Percentiles rank a stretch among this genome's conserved stretches.
These are phyloP conservation scores for Ormyrus rosae DNA, from an alignment of 2,888 invertebrate species.

Conservation along the genomic window DNA sequence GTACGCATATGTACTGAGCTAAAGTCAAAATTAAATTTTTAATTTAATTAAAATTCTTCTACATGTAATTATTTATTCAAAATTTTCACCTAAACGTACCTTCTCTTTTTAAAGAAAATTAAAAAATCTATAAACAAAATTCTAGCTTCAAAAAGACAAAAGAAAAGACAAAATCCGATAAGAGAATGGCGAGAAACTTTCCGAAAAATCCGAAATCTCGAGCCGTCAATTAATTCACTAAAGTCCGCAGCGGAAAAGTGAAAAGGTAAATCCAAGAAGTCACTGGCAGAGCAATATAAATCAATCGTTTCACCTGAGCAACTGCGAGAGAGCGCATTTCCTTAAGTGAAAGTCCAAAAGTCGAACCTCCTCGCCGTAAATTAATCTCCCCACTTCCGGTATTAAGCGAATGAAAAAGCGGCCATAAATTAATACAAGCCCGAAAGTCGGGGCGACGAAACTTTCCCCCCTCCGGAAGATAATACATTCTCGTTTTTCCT, in stretches of 20 bases:
- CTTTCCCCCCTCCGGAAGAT: not conserved
- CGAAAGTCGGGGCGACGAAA: not conserved
- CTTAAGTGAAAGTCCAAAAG: conserved; percentile 32
- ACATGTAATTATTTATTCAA: no score
- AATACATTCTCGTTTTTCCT: conserved; percentile 47
- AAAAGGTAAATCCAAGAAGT: not conserved
- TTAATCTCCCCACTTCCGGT: conserved; percentile 13
- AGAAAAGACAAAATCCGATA: no score
- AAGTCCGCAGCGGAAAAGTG: not conserved
- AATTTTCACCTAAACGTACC: no score
- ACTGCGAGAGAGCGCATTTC: conserved; percentile 3
- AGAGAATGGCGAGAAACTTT: no score
- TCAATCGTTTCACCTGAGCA: conserved; percentile 30
- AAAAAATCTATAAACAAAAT: no score
- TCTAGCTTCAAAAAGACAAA: no score
- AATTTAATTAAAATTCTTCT: no score
- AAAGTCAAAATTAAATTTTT: no score
- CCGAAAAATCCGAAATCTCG: no score
- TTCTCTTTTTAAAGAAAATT: no score
- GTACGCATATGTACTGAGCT: no score
- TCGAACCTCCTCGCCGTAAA: conserved; percentile 18
- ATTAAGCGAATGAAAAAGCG: conserved; percentile 6
- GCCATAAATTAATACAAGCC: conserved; percentile 47
- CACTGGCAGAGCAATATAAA: not conserved
- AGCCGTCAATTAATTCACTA: no score